Evolutionary conservation across 2,797 vertebrate genomes (phyloP), one percentile per base, ranked within the genome.

Genomic region (Euphonia xanthogaster): DNA sequence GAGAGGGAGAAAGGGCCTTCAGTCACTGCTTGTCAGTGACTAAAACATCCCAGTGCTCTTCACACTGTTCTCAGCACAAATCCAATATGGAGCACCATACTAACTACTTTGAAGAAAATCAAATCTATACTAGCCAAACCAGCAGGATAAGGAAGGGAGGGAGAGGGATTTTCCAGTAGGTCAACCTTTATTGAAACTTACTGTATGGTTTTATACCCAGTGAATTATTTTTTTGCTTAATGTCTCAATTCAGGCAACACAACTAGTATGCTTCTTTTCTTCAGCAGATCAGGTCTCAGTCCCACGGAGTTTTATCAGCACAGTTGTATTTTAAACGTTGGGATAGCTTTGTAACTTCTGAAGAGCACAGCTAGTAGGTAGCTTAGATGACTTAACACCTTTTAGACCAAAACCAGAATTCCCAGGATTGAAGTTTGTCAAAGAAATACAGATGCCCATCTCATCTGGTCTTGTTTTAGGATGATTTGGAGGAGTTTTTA

Each of bases 291-390:
- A 60, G 19, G 11, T 51, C 12, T 81, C 37, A 61, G 53, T 4
- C 28, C 11, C 10, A n/a, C 0, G 1, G 37, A 1, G 0, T 74
- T 83, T 90, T 42, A 55, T 66, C 28, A 77, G 7, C 27, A n/a
- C 11, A 57, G 42, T 27, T 13, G 7, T 39, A 33, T 71, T 65
- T 81, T 78, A 75, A 78, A 63, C 3, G 77, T 47, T 33, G 40
- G 20, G 53, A 37, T 31, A 51, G 7, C 9, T 90, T 88, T 28
- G 17, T 31, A 71, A 35, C 27, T 72, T 78, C 42, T 42, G 39
- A 39, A 45, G 30, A 47, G 7, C 40, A 28, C 31, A 83, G n/a
- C 6, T 61, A 53, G 25, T 6, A 67, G 21, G 50, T 8, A 63
- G 23, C 7, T 53, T 55, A 70, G 25, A 44, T 48, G 17, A 6